These are phyloP conservation scores for Drosophila meridionalis DNA, from an alignment of 2,888 invertebrate genomes.

Conservation along the genomic window DNA sequence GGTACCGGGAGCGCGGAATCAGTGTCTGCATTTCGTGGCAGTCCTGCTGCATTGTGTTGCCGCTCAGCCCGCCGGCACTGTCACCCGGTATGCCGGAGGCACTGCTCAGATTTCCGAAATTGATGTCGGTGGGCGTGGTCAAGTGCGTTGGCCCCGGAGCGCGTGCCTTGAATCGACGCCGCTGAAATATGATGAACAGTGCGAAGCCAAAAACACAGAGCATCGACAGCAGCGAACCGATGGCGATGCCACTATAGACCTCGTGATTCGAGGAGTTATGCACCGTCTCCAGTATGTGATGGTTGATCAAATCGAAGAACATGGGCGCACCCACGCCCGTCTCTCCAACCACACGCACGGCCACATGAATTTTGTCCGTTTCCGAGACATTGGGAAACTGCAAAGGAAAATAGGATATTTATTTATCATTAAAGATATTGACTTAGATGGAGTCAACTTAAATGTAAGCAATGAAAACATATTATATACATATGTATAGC, in stretches of 20 bases:
- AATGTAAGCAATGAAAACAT: too few species aligned
- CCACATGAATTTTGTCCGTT: conserved; percentile 83
- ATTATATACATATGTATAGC: too few species aligned
- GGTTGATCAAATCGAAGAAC: conserved; percentile 81
- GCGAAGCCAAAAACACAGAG: conserved; percentile 82
- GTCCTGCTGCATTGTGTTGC: conserved; percentile 82
- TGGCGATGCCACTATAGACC: conserved; percentile 82
- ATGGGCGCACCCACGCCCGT: conserved; percentile 84
- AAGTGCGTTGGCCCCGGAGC: conserved; percentile 80
- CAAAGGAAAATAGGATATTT: background rate
- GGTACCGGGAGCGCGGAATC: conserved; percentile 81
- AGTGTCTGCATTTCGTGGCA: conserved; percentile 85
- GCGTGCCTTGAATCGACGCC: conserved; percentile 82
- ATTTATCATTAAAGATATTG: too few species aligned
- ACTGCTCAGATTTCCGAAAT: conserved; percentile 81
- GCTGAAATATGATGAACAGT: conserved; percentile 82
- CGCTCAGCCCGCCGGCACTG: conserved; percentile 82
- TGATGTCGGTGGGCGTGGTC: conserved; percentile 82
- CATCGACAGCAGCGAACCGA: conserved; percentile 82
- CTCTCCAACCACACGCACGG: conserved; percentile 84
- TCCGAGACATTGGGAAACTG: conserved; percentile 84
- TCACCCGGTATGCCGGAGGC: conserved; percentile 79
- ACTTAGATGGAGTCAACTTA: too few species aligned
- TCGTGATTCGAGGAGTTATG: conserved; percentile 70
- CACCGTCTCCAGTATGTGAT: conserved; percentile 67